Conservation (phyloP, 2,113 vertebrate genomes). For the Pygoscelis antarcticus region DNA sequence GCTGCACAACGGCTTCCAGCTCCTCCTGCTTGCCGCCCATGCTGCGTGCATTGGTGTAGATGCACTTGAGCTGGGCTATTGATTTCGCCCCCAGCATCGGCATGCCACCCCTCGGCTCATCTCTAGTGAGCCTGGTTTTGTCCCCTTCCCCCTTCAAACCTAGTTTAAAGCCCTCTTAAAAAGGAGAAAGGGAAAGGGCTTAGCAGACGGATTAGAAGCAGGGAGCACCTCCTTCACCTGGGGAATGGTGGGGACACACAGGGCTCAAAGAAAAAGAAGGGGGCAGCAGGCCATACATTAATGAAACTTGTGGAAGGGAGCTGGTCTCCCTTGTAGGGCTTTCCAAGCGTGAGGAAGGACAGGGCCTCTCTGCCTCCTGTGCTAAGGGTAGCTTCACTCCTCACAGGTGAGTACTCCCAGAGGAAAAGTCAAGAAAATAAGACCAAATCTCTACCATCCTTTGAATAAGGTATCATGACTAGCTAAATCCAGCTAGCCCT, state of each 20-base stretch:
- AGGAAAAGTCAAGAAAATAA: background rate
- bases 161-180: background rate
- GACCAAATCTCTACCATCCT: background rate
- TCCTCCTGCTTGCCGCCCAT: too few relatives aligned
- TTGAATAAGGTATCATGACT: background rate
- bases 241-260: background rate
- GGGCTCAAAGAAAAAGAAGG: background rate
- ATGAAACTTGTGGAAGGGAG: background rate
- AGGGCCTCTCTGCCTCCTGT: background rate
- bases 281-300: background rate
- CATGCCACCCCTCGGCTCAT: too few relatives aligned
- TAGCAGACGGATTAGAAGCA: background rate
- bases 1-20: too few relatives aligned
- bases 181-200: background rate
- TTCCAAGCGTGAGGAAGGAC: background rate
- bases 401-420: fast-evolving
- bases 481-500: background rate
- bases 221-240: background rate
- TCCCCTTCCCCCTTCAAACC: too few relatives aligned
- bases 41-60: too few relatives aligned
- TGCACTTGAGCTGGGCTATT: too few relatives aligned
- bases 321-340: background rate
- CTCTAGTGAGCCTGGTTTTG: too few relatives aligned
- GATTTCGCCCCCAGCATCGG: too few relatives aligned
- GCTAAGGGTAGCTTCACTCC: background rate